These are phyloP conservation scores for Campylorhamphus procurvoides DNA, from an alignment of 2,113 vertebrate species.

Conservation along the genomic window DNA sequence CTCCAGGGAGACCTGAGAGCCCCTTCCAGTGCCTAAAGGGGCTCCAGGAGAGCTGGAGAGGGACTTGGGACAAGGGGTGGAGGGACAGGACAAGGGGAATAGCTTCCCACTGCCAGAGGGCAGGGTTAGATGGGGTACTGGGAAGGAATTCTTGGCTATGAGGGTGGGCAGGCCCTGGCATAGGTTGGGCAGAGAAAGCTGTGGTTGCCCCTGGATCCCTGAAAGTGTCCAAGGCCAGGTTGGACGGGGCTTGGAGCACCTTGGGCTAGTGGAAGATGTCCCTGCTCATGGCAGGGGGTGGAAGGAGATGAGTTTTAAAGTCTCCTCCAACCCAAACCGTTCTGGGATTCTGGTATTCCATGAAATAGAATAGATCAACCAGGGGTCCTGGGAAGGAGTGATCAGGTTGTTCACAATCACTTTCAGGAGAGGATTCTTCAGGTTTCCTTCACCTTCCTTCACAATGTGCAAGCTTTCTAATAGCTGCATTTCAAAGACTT, in stretches of 20 bases:
- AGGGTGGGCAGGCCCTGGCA: background rate
- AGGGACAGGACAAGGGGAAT: background rate
- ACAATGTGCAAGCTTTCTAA: background rate
- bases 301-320: accelerated
- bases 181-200: background rate
- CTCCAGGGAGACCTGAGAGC: background rate
- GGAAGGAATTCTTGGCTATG: background rate
- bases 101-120: background rate
- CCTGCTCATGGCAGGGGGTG: background rate
- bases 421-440: background rate
- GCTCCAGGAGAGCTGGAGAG: background rate
- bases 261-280: background rate
- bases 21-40: accelerated
- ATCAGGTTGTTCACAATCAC: accelerated
- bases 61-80: background rate
- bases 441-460: background rate
- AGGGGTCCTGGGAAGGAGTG: background rate
- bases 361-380: background rate
- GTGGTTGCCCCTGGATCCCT: background rate
- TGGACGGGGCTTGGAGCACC: background rate
- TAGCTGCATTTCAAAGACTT: background rate
- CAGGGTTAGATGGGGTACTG: background rate
- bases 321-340: background rate
- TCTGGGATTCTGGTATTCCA: background rate
- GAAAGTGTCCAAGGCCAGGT: background rate